Conservation (phyloP, 2,888 invertebrate species). For the Dicyrtomina minuta region DNA sequence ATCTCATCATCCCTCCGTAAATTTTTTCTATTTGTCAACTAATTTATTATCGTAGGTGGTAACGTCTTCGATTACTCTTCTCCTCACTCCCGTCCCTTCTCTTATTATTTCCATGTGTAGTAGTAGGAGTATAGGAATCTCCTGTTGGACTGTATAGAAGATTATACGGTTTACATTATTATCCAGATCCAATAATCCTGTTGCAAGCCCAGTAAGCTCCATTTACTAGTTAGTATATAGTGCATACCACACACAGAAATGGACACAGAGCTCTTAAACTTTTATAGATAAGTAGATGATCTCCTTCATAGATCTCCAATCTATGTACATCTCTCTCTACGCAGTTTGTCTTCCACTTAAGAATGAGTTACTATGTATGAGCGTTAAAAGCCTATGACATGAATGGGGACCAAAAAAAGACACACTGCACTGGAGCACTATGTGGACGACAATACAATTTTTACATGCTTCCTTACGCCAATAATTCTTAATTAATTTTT, state of each 20-base stretch:
- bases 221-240: conserved; percentile 2
- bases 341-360: too few species aligned
- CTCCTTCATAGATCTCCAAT: neutral
- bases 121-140: too few species aligned
- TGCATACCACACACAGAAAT: neutral
- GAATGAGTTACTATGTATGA: too few species aligned
- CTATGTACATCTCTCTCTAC: neutral
- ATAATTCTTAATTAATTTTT: too few species aligned
- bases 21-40: conserved; percentile 30
- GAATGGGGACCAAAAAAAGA: too few species aligned
- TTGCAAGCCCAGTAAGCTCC: neutral
- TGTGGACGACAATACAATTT: too few species aligned
- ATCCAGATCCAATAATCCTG: too few species aligned
- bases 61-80: conserved; percentile 23
- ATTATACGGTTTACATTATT: too few species aligned
- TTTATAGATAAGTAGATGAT: neutral
- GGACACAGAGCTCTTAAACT: neutral
- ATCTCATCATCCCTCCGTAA: conserved; percentile 25
- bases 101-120: neutral
- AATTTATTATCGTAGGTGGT: conserved; percentile 31
- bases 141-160: too few species aligned
- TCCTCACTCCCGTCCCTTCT: neutral
- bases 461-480: too few species aligned
- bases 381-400: too few species aligned
- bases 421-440: too few species aligned